Conservation (phyloP, 1,140 invertebrate genomes). For the Zaprionus lachaisei region DNA sequence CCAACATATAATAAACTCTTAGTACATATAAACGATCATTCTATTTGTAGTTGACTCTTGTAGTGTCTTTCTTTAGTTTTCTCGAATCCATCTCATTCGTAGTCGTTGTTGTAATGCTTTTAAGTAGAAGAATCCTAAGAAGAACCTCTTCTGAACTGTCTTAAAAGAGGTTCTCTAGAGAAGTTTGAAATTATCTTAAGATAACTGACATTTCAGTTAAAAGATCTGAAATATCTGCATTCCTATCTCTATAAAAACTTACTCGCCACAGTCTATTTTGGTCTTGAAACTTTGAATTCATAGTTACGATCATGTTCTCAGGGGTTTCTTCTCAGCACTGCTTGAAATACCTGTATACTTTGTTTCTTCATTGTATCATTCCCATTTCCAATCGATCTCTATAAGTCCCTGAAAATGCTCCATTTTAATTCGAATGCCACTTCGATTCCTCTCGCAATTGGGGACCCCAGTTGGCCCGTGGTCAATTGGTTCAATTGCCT, state of each 20-base stretch:
- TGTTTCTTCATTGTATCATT: not conserved
- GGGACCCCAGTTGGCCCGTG: not conserved
- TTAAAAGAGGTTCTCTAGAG: not conserved
- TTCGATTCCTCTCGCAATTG: not conserved
- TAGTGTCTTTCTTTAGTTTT: not conserved
- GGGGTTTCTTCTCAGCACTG: too few relatives aligned
- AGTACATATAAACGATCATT: not conserved
- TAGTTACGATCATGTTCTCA: too few relatives aligned
- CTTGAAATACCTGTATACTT: too few relatives aligned
- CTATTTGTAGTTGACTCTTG: slow-evolving; percentile 2
- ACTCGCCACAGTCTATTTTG: too few relatives aligned
- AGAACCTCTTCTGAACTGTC: not conserved
- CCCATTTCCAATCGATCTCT: not conserved
- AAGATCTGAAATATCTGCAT: not conserved
- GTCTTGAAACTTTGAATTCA: too few relatives aligned
- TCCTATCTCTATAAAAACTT: not conserved
- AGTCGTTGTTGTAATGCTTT: slow-evolving; percentile 1
- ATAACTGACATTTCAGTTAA: not conserved
- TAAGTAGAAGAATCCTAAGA: not conserved
- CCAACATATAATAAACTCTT: not conserved
- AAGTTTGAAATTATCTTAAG: too few relatives aligned
- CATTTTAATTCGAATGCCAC: not conserved
- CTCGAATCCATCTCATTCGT: not conserved
- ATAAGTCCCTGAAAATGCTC: too few relatives aligned
- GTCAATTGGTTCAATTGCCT: slow-evolving; percentile 17